Conservation (phyloP, 2,797 vertebrate species). For the Aulostomus chinensis region DNA sequence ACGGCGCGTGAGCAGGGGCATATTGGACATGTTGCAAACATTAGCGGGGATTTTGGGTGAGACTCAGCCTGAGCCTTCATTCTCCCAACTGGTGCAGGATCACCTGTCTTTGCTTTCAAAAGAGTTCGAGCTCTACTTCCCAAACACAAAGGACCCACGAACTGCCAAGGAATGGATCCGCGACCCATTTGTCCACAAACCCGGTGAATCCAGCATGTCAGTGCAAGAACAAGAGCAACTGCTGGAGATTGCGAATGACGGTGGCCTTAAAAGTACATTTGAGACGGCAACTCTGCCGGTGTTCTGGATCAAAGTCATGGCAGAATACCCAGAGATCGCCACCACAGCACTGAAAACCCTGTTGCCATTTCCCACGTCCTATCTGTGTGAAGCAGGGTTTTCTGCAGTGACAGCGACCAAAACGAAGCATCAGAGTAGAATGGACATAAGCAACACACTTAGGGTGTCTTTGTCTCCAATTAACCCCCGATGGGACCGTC, state of each 20-base stretch:
- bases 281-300: conserved; percentile 1
- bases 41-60: conserved; percentile 12
- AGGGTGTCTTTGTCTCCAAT: not conserved
- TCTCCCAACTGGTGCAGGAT: conserved; percentile 5
- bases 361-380: no score
- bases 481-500: not conserved
- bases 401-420: conserved; percentile 8
- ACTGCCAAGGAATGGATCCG: conserved; percentile 1
- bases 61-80: not conserved
- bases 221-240: no score
- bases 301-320: conserved; percentile 29
- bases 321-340: conserved; percentile 29
- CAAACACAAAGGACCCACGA: conserved; percentile 4
- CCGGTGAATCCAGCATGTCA: no score
- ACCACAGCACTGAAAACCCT: conserved; percentile 1
- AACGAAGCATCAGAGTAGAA: no score
- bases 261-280: not conserved
- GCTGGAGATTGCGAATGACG: conserved; percentile 12
- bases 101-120: conserved; percentile 1
- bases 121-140: conserved; percentile 3
- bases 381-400: no score
- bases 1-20: not conserved
- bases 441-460: not conserved
- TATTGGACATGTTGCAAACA: conserved; percentile 21
- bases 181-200: no score